Conservation (phyloP, 2,113 vertebrate species). For the Ochotona curzoniae region DNA sequence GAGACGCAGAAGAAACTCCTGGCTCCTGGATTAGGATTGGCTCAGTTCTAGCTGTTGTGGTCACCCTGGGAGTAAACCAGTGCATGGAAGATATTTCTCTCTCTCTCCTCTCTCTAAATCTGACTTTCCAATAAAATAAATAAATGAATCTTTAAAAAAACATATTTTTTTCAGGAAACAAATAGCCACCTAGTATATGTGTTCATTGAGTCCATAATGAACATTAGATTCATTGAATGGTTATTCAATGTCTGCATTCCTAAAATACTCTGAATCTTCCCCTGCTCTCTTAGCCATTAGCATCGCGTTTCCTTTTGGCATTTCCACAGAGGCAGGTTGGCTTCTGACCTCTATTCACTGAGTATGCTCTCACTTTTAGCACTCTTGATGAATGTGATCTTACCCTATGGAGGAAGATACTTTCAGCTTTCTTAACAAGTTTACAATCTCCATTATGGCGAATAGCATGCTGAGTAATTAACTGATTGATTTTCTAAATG, state of each 20-base stretch:
- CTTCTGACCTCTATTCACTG: neutral
- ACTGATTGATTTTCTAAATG: constrained; percentile 43
- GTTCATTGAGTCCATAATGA: neutral
- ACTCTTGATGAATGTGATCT: neutral
- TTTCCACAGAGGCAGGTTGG: neutral
- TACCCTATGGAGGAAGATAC: neutral
- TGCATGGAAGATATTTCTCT: too few relatives aligned
- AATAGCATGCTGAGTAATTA: constrained; percentile 48
- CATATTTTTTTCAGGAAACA: neutral
- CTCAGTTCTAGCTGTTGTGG: too few relatives aligned
- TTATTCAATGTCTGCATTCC: neutral
- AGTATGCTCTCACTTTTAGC: neutral
- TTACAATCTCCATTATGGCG: constrained; percentile 39
- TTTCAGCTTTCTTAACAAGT: constrained; percentile 24
- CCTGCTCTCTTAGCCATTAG: neutral
- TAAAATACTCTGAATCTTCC: neutral
- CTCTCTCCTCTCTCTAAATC: too few relatives aligned
- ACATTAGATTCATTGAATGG: neutral
- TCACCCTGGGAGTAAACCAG: too few relatives aligned
- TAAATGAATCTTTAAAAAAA: too few relatives aligned
- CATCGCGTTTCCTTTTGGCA: neutral
- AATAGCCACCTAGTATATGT: neutral
- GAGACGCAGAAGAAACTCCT: too few relatives aligned
- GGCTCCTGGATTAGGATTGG: too few relatives aligned
- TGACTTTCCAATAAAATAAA: too few relatives aligned